Evolutionary conservation across 2,888 invertebrate genomes (phyloP).

Genomic region (Gymnosoma rotundatum): DNA sequence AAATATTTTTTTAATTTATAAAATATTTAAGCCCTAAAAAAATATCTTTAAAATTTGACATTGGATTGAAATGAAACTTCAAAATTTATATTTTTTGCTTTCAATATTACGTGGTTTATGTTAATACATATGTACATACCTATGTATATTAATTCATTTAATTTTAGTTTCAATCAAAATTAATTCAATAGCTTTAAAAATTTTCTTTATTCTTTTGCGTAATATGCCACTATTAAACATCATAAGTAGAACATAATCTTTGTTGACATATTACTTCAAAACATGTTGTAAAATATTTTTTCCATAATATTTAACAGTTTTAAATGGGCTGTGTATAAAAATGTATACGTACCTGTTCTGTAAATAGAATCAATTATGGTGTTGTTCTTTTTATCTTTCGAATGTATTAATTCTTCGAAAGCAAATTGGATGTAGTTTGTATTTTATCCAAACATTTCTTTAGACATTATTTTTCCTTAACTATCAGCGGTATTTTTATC

Average conservation of each 20-base stretch:
- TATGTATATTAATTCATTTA: background rate
- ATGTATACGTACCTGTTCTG: background rate
- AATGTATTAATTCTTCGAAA: too few relatives aligned
- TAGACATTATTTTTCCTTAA: too few relatives aligned
- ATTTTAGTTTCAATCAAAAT: constrained; percentile 6
- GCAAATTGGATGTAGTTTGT: too few relatives aligned
- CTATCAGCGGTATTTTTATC: too few relatives aligned
- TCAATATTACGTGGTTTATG: background rate
- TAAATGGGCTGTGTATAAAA: constrained; percentile 48
- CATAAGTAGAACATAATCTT: constrained; percentile 25
- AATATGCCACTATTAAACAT: constrained; percentile 28
- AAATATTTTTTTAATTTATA: background rate
- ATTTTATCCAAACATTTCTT: too few relatives aligned
- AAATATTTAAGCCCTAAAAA: background rate
- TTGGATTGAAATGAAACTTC: background rate
- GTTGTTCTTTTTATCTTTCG: too few relatives aligned
- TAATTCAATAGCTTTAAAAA: constrained; percentile 2
- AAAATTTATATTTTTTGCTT: constrained; percentile 14
- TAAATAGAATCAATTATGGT: too few relatives aligned
- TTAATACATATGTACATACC: background rate
- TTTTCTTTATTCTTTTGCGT: background rate
- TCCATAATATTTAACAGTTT: constrained; percentile 34
- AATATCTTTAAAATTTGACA: background rate
- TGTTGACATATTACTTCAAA: constrained; percentile 30
- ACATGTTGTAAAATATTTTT: constrained; percentile 23